Percentiles rank a stretch among this genome's conserved stretches.
These are phyloP conservation scores for Cynocephalus volans DNA, from an alignment of 2,113 vertebrate species.

Conservation along the genomic window DNA sequence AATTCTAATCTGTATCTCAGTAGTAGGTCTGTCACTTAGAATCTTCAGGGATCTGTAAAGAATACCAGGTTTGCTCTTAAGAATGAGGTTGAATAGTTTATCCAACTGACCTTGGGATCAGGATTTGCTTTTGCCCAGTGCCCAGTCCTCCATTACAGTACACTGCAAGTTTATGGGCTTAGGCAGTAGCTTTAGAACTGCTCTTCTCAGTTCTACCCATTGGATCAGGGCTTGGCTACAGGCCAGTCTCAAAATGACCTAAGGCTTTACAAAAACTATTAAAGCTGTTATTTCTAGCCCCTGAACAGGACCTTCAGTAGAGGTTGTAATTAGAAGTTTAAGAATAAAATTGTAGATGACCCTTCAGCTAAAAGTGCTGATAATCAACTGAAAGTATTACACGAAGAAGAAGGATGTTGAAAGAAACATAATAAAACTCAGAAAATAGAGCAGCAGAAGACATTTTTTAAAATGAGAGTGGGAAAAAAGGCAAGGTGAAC, in stretches of 20 bases:
- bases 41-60: neutral
- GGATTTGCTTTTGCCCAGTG: neutral
- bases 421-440: conserved; percentile 67
- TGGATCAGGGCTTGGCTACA: neutral
- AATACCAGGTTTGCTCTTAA: neutral
- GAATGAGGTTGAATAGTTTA: conserved; percentile 32
- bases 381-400: conserved; percentile 61
- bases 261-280: conserved; percentile 23
- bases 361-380: conserved; percentile 35
- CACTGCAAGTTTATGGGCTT: neutral
- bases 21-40: neutral
- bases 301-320: neutral
- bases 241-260: neutral
- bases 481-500: neutral
- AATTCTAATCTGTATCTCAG: neutral
- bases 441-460: conserved; percentile 46
- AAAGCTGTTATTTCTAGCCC: conserved; percentile 39
- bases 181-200: conserved; percentile 59
- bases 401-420: conserved; percentile 4
- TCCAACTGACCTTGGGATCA: neutral
- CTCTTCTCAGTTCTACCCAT: neutral
- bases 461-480: conserved; percentile 48
- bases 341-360: conserved; percentile 45
- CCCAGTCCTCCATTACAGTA: neutral
- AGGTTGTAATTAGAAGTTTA: conserved; percentile 17